A percentile compares a stretch with the other conserved stretches of the same genome.
These are phyloP conservation scores for Leucoraja erinaceus DNA, from an alignment of 2,113 vertebrate species.

Conservation along the genomic window DNA sequence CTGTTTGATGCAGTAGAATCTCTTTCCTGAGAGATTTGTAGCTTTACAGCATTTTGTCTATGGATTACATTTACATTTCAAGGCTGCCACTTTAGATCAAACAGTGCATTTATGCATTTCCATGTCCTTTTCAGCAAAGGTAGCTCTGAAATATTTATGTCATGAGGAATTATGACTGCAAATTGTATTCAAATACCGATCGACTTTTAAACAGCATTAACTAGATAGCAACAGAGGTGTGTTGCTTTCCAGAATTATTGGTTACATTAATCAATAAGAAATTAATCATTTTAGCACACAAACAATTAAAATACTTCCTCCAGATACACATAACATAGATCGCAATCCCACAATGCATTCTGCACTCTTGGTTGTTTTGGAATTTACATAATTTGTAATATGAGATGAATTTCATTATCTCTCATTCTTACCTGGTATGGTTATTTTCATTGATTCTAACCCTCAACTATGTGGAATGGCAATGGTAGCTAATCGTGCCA, in stretches of 20 bases:
- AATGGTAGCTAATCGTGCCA: too few species aligned
- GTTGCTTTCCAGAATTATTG: not conserved
- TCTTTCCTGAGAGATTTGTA: slow-evolving; percentile 21
- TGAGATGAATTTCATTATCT: not conserved
- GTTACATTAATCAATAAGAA: not conserved
- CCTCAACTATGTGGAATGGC: too few species aligned
- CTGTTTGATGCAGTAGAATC: not conserved
- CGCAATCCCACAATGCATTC: not conserved
- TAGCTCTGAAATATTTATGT: not conserved
- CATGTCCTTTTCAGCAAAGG: slow-evolving; percentile 10
- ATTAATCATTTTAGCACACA: not conserved
- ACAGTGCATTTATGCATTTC: not conserved
- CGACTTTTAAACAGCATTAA: not conserved
- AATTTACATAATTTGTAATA: not conserved
- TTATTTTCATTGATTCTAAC: too few species aligned
- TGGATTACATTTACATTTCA: slow-evolving; percentile 37
- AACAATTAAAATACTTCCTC: not conserved
- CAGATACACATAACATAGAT: not conserved
- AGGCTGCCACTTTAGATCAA: slow-evolving; percentile 32
- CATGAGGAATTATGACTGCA: not conserved
- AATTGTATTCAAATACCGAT: not conserved
- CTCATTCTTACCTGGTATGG: too few species aligned
- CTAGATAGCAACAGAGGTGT: not conserved
- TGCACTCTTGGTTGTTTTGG: not conserved
- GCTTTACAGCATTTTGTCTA: slow-evolving; percentile 30